Percentiles rank a stretch among this genome's conserved stretches.
These are phyloP conservation scores for Eupristina koningsbergeri DNA, from an alignment of 1,140 invertebrate genomes.

Conservation along the genomic window DNA sequence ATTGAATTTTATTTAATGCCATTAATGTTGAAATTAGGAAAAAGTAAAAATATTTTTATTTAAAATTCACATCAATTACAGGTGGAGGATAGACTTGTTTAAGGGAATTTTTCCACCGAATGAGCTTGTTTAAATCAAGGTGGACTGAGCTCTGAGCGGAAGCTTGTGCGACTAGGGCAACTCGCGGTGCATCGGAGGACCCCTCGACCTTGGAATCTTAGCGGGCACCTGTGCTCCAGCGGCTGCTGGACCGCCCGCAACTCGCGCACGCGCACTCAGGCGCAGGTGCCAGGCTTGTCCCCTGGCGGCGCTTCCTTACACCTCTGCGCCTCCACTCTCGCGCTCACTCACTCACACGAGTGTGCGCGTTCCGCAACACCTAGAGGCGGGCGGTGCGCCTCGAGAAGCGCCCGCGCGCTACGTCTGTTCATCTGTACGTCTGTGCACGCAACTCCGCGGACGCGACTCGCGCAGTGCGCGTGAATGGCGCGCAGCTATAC, in stretches of 20 bases:
- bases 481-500: neutral
- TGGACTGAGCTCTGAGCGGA: too few relatives aligned
- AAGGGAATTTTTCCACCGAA: too few relatives aligned
- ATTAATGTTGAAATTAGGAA: too few relatives aligned
- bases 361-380: neutral
- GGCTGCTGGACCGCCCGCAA: neutral
- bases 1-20: too few relatives aligned
- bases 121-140: too few relatives aligned
- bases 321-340: neutral
- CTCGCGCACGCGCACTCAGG: neutral
- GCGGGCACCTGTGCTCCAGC: neutral
- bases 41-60: too few relatives aligned
- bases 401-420: neutral
- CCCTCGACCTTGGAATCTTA: neutral
- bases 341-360: neutral
- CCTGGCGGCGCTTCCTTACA: conserved; percentile 14
- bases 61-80: too few relatives aligned
- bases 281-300: conserved; percentile 9
- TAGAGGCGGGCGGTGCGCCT: neutral
- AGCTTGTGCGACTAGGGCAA: too few relatives aligned
- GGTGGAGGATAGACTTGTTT: too few relatives aligned
- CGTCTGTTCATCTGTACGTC: neutral
- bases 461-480: neutral
- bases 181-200: too few relatives aligned
- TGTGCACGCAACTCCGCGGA: neutral